phyloP scores from a whole-genome alignment of 2,888 invertebrate species.

The Macrophya alboannulata region DNA sequence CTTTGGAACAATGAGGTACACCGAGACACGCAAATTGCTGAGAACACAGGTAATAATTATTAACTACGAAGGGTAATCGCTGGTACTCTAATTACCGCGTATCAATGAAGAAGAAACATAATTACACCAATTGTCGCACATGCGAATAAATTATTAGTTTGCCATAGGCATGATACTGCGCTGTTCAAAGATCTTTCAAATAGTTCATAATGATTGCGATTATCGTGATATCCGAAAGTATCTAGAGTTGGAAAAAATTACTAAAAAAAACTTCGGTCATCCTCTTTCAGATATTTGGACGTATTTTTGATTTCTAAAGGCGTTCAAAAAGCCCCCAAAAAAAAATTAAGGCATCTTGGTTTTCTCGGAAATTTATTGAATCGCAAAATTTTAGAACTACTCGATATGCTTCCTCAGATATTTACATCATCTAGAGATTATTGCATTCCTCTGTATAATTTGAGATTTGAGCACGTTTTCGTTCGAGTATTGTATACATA shows the following conservation, averaged over 20 bases:
- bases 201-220: not conserved
- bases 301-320: not conserved
- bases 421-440: conserved; percentile 1
- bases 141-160: not conserved
- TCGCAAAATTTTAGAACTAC: not conserved
- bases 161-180: not conserved
- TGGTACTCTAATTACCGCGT: not conserved
- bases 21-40: not conserved
- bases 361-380: not conserved
- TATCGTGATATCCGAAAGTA: no score
- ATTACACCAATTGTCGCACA: conserved; percentile 3
- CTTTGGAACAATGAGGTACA: conserved; percentile 17
- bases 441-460: not conserved
- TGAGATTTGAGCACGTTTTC: not conserved
- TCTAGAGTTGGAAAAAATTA: no score
- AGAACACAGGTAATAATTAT: conserved; percentile 32
- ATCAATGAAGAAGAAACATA: not conserved
- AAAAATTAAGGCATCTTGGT: not conserved
- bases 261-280: no score
- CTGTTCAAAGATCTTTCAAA: not conserved
- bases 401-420: not conserved
- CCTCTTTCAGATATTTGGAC: no score
- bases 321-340: no score
- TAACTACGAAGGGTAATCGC: not conserved
- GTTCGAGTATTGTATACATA: not conserved